These are phyloP conservation scores for Chaetophractus vellerosus DNA, from an alignment of 2,797 vertebrate genomes.

Conservation along the genomic window DNA sequence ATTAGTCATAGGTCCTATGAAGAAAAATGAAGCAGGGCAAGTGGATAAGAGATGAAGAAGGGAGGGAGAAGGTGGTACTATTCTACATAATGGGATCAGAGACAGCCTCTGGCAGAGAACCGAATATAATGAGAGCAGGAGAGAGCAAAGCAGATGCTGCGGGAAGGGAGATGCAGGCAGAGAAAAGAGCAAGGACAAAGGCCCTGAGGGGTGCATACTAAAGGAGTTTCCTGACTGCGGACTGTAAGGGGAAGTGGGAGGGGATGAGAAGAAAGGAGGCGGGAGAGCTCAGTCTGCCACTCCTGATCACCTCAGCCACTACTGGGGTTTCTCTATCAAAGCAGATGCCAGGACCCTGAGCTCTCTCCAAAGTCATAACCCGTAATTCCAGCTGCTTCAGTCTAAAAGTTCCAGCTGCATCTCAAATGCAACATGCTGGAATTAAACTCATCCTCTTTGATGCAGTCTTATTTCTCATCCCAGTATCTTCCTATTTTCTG, in stretches of 20 bases:
- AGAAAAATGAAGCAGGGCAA: neutral
- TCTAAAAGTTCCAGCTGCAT: neutral
- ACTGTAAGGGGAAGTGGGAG: no score
- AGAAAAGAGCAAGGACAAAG: neutral
- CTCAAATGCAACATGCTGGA: neutral
- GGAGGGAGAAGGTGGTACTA: neutral
- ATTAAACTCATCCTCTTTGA: neutral
- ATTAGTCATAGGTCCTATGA: neutral
- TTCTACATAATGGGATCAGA: neutral
- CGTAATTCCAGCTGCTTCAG: neutral
- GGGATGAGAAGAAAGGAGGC: neutral
- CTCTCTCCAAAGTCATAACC: neutral
- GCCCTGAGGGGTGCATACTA: neutral
- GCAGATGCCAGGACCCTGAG: neutral
- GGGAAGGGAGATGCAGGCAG: neutral
- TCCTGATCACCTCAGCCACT: neutral
- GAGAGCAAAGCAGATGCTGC: neutral
- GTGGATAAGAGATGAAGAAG: neutral
- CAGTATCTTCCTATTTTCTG: neutral
- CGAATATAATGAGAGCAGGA: neutral
- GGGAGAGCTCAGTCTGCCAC: neutral
- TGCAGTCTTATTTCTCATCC: neutral
- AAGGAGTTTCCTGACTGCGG: neutral
- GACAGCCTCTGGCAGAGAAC: neutral
- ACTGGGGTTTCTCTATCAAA: neutral